phyloP scores from a whole-genome alignment of 1,140 invertebrate species.

The Tribolium castaneum region DNA sequence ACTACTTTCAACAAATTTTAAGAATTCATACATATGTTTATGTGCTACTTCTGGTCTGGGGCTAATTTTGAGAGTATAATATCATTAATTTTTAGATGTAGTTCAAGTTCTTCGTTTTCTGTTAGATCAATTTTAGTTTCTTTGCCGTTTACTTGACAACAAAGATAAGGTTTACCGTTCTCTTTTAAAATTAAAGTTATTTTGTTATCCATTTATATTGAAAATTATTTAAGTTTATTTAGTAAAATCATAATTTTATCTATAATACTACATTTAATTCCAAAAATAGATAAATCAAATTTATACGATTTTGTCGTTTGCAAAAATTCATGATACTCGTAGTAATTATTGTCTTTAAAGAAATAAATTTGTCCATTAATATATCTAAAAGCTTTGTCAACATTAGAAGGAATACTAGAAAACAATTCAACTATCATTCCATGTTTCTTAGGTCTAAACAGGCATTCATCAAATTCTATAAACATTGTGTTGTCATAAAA shows the following conservation, averaged over 20 bases:
- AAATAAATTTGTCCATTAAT: slow-evolving; percentile 26
- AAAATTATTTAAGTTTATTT: slow-evolving; percentile 28
- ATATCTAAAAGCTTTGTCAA: slow-evolving; percentile 25
- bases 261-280: slow-evolving; percentile 23
- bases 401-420: slow-evolving; percentile 20
- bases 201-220: slow-evolving; percentile 15
- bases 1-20: no score
- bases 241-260: slow-evolving; percentile 23
- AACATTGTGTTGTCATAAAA: slow-evolving; percentile 28
- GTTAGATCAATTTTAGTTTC: neutral
- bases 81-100: no score
- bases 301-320: slow-evolving; percentile 28
- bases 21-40: no score
- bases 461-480: slow-evolving; percentile 26
- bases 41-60: no score
- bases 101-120: no score
- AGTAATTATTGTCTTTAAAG: slow-evolving; percentile 29
- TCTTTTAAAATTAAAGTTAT: slow-evolving; percentile 13
- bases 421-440: slow-evolving; percentile 33
- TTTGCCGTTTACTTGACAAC: slow-evolving; percentile 19
- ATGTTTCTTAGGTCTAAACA: slow-evolving; percentile 35
- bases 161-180: slow-evolving; percentile 6
- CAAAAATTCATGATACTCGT: slow-evolving; percentile 28
- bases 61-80: no score
- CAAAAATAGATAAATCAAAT: slow-evolving; percentile 29